These are phyloP conservation scores for Xenopus tropicalis DNA, from an alignment of 2,113 vertebrate species.

Conservation along the genomic window UCB_Xtro_10.0 CM004447.2:127916501-127917000, in stretches of 20 bases:
- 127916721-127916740: slow-evolving; percentile 65
- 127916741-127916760: slow-evolving; percentile 53
- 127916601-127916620: neutral
- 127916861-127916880: slow-evolving; percentile 32
- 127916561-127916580: neutral
- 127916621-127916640: slow-evolving; percentile 26
- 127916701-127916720: slow-evolving; percentile 55
- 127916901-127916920: rapidly evolving
- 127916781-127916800: slow-evolving; percentile 49
- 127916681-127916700: slow-evolving; percentile 48
- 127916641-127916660: rapidly evolving
- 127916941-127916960: slow-evolving; percentile 52
- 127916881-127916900: neutral
- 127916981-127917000: slow-evolving; percentile 70
- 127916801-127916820: slow-evolving; percentile 57
- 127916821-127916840: slow-evolving; percentile 62
- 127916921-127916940: neutral
- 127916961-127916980: slow-evolving; percentile 70
- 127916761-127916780: neutral
- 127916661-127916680: rapidly evolving
- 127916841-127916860: slow-evolving; percentile 66
- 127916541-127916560: slow-evolving; percentile 38
- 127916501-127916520: slow-evolving; percentile 60
- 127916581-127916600: neutral
- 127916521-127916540: slow-evolving; percentile 63